Evolutionary conservation across 2,113 vertebrate species (phyloP).

Genomic region (Nestor notabilis): DNA sequence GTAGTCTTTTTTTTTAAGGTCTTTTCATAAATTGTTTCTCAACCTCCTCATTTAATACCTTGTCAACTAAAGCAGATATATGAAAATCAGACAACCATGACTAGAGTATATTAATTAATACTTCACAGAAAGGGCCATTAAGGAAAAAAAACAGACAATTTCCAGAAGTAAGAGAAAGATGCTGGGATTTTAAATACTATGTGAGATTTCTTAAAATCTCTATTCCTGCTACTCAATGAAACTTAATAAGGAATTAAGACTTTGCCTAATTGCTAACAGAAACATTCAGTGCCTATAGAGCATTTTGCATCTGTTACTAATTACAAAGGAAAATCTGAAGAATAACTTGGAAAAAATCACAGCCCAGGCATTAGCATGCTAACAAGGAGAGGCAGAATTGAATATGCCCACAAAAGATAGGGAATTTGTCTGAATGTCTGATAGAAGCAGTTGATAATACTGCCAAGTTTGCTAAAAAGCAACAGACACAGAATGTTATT

Average conservation of each 20-base stretch:
- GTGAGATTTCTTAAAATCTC: not conserved
- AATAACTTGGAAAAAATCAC: not conserved
- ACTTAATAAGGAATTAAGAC: not conserved
- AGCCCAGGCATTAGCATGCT: not conserved
- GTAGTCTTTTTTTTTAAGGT: fast-evolving
- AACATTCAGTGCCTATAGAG: not conserved
- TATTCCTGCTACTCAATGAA: not conserved
- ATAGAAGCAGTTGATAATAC: not conserved
- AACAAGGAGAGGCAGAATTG: not conserved
- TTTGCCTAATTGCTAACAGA: not conserved
- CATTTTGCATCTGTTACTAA: not conserved
- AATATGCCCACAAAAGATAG: not conserved
- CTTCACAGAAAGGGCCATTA: not conserved
- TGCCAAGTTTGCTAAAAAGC: not conserved
- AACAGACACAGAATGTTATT: not conserved
- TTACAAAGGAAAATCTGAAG: not conserved
- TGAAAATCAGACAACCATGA: not conserved
- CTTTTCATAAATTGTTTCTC: not conserved
- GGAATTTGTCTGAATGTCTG: not conserved
- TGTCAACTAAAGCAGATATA: not conserved
- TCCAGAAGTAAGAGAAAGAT: not conserved
- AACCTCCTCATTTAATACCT: not conserved
- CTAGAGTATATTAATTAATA: not conserved
- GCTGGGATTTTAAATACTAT: not conserved
- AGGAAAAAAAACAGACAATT: not conserved